Base-by-base conservation (phyloP, 2,888 invertebrate species). In the Macrosiphum euphorbiae region DNA sequence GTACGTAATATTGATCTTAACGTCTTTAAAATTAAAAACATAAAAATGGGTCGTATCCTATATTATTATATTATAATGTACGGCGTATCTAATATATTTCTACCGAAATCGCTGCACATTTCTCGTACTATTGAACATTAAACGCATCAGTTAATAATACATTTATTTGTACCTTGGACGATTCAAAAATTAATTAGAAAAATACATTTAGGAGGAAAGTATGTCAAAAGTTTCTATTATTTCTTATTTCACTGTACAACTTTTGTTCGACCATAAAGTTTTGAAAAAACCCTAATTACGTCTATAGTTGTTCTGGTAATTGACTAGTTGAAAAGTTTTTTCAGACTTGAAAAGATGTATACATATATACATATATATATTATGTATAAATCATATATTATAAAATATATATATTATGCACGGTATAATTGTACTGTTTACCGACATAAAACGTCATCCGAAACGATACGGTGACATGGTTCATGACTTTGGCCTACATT, bases 261-360 rank as follows among this genome's bases (percentile, higher is more conserved):
- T 78, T 88, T 88, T 55, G 55, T 41, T 41, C 55, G 41, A 88
- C 26, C 41, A 55, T 52, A 55, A 58, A 88, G 55, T 58, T 26
- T 55, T 35, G 24, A 41, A 88, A 88, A 88, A 28, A 20, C 41
- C 5, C 55, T 88, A 88, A 88, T 58, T 41, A 55, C 41, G 88
- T 88, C 88, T 78, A 78, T 78, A 88, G 88, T 88, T 88, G 55
- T 88, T 58, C 41, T 58, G 41, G 55, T 88, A 88, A 41, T 88
- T 88, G 88, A 58, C 88, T 88, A 78, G 35, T 20, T 7, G 20
- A 78, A 78, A 78, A 78, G 78, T 78, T 78, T 78, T 61, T 67
- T 67, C 78, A 20, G 11, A 35, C 78, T 35, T 20, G 35, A 35
- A 35, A 35, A 78, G 35, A 78, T 78, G 78, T 35, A 20, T 41